A percentile compares a stretch with the other conserved stretches of the same genome.
Conservation (phyloP, 2,113 vertebrate species). For the Smithornis capensis region DNA sequence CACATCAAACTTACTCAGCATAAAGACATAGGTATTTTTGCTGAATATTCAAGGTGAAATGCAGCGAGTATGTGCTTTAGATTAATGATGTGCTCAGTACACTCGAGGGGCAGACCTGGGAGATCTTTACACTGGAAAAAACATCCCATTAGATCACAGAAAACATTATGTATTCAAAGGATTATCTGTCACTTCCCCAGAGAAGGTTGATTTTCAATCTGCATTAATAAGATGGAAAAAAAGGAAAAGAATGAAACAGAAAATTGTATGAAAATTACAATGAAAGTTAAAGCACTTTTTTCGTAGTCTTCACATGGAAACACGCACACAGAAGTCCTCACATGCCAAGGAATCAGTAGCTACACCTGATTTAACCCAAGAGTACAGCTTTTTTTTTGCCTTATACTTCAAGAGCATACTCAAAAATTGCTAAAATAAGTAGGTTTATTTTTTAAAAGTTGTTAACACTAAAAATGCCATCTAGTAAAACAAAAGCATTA, state of each 20-base stretch:
- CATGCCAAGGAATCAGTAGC: background rate
- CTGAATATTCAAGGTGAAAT: background rate
- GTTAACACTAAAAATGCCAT: background rate
- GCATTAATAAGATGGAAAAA: background rate
- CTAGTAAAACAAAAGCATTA: background rate
- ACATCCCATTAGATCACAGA: background rate
- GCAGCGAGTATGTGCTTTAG: background rate
- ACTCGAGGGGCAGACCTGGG: background rate
- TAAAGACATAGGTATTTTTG: background rate
- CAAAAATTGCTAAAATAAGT: background rate
- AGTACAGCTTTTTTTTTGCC: background rate
- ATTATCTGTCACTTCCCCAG: background rate
- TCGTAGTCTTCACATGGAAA: background rate
- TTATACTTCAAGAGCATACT: background rate
- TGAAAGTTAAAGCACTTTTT: background rate
- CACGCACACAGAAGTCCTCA: background rate
- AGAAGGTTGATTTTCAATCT: background rate
- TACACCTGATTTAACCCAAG: background rate
- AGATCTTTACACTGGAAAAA: background rate
- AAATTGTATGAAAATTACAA: background rate
- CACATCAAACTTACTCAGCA: slow-evolving; percentile 48
- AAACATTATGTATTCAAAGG: background rate
- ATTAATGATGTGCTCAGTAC: background rate
- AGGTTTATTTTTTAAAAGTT: background rate
- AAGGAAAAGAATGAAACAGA: background rate